phyloP scores from a whole-genome alignment of 1,140 invertebrate species.

The Aphelenchoides fujianensis region DNA sequence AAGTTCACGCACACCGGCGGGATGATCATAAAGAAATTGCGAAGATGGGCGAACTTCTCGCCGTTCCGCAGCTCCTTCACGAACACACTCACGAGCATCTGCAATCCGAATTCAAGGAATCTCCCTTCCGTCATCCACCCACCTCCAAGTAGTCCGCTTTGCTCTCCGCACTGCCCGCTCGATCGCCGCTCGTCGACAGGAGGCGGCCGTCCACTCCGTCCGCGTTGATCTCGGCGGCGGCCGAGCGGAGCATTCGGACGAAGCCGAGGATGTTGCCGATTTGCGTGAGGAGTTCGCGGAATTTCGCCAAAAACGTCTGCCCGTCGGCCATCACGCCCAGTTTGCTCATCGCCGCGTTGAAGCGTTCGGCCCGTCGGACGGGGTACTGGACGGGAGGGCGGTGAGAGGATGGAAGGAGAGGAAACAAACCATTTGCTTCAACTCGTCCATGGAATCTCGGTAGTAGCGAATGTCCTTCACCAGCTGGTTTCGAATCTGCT shows the following conservation, averaged over 20 bases:
- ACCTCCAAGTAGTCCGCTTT: slow-evolving; percentile 86
- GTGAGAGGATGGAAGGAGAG: slow-evolving; percentile 10
- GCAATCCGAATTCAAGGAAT: slow-evolving; percentile 35
- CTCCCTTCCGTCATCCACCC: slow-evolving; percentile 64
- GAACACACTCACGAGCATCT: slow-evolving; percentile 87
- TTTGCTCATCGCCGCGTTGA: slow-evolving; percentile 85
- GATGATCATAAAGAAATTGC: slow-evolving; percentile 88
- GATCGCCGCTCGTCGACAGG: slow-evolving; percentile 27
- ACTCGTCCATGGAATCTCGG: slow-evolving; percentile 68
- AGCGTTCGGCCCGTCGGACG: slow-evolving; percentile 88
- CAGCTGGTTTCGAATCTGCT: slow-evolving; percentile 91
- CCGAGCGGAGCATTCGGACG: slow-evolving; percentile 65
- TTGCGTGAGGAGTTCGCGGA: slow-evolving; percentile 69
- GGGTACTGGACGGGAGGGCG: slow-evolving; percentile 65
- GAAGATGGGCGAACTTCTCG: slow-evolving; percentile 79
- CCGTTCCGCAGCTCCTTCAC: slow-evolving; percentile 77
- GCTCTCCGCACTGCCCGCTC: slow-evolving; percentile 67
- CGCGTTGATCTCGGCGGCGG: not conserved
- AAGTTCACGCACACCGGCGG: slow-evolving; percentile 90
- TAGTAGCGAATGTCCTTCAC: slow-evolving; percentile 78
- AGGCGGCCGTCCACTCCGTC: not conserved
- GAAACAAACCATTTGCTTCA: slow-evolving; percentile 45
- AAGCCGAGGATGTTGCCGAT: slow-evolving; percentile 91
- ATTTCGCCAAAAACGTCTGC: slow-evolving; percentile 80
- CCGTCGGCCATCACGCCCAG: slow-evolving; percentile 80